Evolutionary conservation across 1,140 invertebrate genomes (phyloP).

Genomic region (Nilaparvata lugens): DNA sequence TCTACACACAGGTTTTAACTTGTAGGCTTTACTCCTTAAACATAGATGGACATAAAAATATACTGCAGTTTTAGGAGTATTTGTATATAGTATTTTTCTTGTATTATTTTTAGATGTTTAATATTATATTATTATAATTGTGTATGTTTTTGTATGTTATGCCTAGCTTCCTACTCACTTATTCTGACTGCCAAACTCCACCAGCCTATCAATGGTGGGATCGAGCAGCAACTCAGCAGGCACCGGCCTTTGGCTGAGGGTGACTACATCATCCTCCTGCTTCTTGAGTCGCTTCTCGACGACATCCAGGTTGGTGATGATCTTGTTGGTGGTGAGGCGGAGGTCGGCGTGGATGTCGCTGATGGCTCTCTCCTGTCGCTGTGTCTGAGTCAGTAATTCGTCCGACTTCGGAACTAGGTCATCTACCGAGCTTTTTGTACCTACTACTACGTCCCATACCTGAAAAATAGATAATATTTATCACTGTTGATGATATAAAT

Average conservation of each 20-base stretch:
- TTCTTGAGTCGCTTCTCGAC: slow-evolving; percentile 75
- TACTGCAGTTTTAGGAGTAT: no score
- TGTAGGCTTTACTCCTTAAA: no score
- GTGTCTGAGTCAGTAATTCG: slow-evolving; percentile 71
- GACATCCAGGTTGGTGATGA: slow-evolving; percentile 76
- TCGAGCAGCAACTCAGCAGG: slow-evolving; percentile 62
- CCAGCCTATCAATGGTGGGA: slow-evolving; percentile 62
- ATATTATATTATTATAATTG: no score
- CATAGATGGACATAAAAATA: no score
- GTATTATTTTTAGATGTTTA: not conserved
- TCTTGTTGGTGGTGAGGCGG: slow-evolving; percentile 69
- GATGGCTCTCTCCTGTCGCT: slow-evolving; percentile 76
- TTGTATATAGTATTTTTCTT: no score
- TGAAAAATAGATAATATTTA: no score
- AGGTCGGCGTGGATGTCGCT: slow-evolving; percentile 78
- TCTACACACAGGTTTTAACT: no score
- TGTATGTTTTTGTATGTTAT: not conserved
- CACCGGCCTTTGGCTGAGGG: slow-evolving; percentile 51
- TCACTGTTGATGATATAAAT: no score
- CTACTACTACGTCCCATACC: slow-evolving; percentile 80
- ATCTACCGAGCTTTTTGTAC: slow-evolving; percentile 75
- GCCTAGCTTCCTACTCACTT: slow-evolving; percentile 45
- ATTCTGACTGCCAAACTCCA: slow-evolving; percentile 51
- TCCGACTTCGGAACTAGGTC: slow-evolving; percentile 76
- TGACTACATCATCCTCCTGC: slow-evolving; percentile 66